Conservation (phyloP, 2,888 invertebrate species). For the Drosophila kokeensis region DNA sequence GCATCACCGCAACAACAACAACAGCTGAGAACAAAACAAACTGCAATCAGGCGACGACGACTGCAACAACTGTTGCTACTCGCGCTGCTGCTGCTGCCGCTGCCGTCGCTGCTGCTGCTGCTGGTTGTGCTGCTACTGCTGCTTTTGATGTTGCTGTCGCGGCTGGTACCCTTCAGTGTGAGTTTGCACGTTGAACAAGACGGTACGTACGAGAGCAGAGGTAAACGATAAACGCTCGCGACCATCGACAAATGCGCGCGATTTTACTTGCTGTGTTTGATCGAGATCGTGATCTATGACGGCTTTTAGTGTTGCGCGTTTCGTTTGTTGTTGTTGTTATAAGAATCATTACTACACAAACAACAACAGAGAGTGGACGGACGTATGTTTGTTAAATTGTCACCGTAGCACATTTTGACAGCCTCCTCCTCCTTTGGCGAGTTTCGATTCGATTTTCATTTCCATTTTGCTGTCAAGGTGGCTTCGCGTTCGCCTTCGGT, state of each 20-base stretch:
- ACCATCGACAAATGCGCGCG: slow-evolving; percentile 37
- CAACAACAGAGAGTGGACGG: slow-evolving; percentile 22
- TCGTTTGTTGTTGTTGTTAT: slow-evolving; percentile 12
- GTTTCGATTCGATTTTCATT: slow-evolving; percentile 34
- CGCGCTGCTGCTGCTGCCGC: slow-evolving; percentile 22
- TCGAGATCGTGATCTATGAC: slow-evolving; percentile 58
- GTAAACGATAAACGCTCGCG: slow-evolving; percentile 38
- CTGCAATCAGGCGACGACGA: slow-evolving; percentile 66
- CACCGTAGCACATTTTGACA: slow-evolving; percentile 57
- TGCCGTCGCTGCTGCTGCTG: slow-evolving; percentile 13
- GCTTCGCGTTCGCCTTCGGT: slow-evolving; percentile 59
- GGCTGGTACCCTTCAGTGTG: slow-evolving; percentile 67
- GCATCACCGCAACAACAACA: slow-evolving; percentile 58
- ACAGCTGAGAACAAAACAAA: slow-evolving; percentile 78
- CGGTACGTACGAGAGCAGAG: slow-evolving; percentile 54
- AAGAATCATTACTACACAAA: slow-evolving; percentile 46
- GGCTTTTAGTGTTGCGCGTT: slow-evolving; percentile 48
- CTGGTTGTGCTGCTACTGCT: slow-evolving; percentile 28
- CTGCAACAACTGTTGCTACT: slow-evolving; percentile 51
- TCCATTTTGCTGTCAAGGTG: slow-evolving; percentile 66
- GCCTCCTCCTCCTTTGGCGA: slow-evolving; percentile 9
- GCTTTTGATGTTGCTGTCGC: slow-evolving; percentile 49
- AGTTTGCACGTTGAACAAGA: slow-evolving; percentile 81
- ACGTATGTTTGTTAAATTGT: slow-evolving; percentile 55
- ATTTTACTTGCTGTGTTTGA: slow-evolving; percentile 22